Evolutionary conservation across 2,797 vertebrate genomes (phyloP), one percentile per base, ranked within the genome.

Genomic region (Microctenopoma steveboyesi): DNA sequence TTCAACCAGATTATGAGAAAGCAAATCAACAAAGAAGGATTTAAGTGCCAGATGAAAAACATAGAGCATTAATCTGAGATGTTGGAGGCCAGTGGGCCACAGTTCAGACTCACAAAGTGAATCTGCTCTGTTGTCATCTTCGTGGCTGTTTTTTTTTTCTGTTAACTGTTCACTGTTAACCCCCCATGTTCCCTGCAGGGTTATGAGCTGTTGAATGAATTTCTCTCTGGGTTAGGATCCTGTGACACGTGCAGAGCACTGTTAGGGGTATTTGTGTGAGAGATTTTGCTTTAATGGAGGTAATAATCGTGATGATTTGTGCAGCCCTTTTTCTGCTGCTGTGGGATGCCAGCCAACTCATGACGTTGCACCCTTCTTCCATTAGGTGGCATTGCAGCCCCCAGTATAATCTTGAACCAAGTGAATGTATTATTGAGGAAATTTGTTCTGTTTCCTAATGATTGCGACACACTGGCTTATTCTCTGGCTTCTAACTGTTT

Each of bases 311-410:
- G 2, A n/a, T 22, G 46, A 22, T 48, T 48, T 48, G 46, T 2
- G 4, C n/a, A 9, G n/a, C 43, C 43, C 43, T 2, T 1, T 4
- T 12, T 11, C 42, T 16, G 14, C 6, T 16, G 14, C 42, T 45
- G 14, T 16, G 2, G 14, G 37, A 18, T 6, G 25, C n/a, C 43
- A 43, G 2, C 11, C 25, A 1, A 0, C 2, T 25, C 15, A 7
- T 33, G 3, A 15, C 18, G 2, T 56, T 74, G 3, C 65, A 7
- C 33, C 15, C 37, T 64, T 50, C 16, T 5, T 58, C 86, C 91
- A 75, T 22, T 68, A 84, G 91, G 63, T 78, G 89, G 75, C 82
- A 11, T 0, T 64, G 59, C 37, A 79, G 60, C 1, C 51, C 46
- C 66, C 79, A 3, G 15, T 39, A 72, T 81, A 40, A 18, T 33